Evolutionary conservation across 2,113 vertebrate genomes (phyloP).

Genomic region (Entosphenus tridentatus): DNA sequence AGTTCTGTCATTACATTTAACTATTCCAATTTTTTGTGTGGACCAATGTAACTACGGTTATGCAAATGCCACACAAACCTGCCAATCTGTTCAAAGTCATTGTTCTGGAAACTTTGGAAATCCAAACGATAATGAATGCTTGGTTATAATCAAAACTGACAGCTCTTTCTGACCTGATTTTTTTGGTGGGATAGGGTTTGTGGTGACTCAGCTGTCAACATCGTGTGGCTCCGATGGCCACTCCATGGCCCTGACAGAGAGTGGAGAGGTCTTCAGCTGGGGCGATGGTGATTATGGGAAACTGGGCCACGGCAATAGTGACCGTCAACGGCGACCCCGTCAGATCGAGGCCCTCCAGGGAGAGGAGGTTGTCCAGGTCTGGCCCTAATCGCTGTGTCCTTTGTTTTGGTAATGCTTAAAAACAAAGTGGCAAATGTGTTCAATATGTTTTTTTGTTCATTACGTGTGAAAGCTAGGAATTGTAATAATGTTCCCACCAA

Average conservation of each 20-base stretch:
- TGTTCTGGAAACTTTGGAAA: too few species aligned
- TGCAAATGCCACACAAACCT: too few species aligned
- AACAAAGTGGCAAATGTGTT: not conserved
- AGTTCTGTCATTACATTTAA: too few species aligned
- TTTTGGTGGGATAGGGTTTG: slow-evolving; percentile 26
- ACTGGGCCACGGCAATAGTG: slow-evolving; percentile 40
- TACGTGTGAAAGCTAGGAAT: too few species aligned
- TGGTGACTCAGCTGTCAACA: slow-evolving; percentile 44
- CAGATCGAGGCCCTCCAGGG: slow-evolving; percentile 47
- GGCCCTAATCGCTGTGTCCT: not conserved
- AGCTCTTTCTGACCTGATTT: too few species aligned
- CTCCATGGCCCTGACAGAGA: slow-evolving; percentile 46
- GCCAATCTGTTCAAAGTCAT: too few species aligned
- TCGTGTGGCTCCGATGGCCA: slow-evolving; percentile 49
- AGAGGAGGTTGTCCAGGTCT: slow-evolving; percentile 46
- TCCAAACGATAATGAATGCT: too few species aligned
- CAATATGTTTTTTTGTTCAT: not conserved
- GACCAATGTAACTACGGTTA: too few species aligned
- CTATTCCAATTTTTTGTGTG: too few species aligned
- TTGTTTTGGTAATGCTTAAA: not conserved
- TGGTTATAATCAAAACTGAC: too few species aligned
- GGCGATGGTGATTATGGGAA: slow-evolving; percentile 50
- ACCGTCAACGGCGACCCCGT: slow-evolving; percentile 35
- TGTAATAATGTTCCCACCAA: too few species aligned
- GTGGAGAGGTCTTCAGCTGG: slow-evolving; percentile 49